Evolutionary conservation across 2,797 vertebrate species (phyloP).

Genomic region (Pyrocephalus nanus): DNA sequence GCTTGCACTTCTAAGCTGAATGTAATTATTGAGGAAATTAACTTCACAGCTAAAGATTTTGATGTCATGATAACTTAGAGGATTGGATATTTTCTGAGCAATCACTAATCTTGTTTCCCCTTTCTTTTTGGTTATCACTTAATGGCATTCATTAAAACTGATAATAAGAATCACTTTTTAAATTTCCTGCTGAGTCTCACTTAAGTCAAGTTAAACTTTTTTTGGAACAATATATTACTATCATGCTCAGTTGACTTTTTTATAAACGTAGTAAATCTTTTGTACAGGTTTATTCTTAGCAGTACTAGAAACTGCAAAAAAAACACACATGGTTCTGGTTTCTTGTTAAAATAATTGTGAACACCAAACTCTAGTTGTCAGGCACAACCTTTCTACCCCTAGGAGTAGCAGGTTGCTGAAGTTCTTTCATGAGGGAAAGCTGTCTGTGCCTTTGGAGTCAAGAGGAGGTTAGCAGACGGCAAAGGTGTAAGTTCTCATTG

Average conservation of each 20-base stretch:
- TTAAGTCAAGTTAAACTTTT: constrained; percentile 71
- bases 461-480: not conserved
- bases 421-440: not conserved
- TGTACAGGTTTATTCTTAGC: constrained; percentile 44
- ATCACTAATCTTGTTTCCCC: constrained; percentile 52
- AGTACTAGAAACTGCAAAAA: constrained; percentile 56
- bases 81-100: constrained; percentile 68
- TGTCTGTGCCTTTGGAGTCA: constrained; percentile 9
- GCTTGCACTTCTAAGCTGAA: constrained; percentile 66
- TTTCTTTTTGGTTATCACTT: constrained; percentile 69
- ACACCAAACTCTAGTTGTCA: not conserved
- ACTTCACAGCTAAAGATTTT: constrained; percentile 69
- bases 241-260: constrained; percentile 69
- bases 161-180: constrained; percentile 74
- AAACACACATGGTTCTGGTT: not conserved
- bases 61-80: constrained; percentile 72
- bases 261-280: constrained; percentile 72
- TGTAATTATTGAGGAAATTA: constrained; percentile 77
- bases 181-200: constrained; percentile 59
- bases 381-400: not conserved
- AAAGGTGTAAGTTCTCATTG: not conserved
- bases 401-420: not conserved
- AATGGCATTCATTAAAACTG: constrained; percentile 76
- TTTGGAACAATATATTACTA: constrained; percentile 72
- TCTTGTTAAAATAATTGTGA: constrained; percentile 54